These are phyloP conservation scores for Microplitis demolitor DNA, from an alignment of 1,140 invertebrate genomes.

Conservation along the genomic window DNA sequence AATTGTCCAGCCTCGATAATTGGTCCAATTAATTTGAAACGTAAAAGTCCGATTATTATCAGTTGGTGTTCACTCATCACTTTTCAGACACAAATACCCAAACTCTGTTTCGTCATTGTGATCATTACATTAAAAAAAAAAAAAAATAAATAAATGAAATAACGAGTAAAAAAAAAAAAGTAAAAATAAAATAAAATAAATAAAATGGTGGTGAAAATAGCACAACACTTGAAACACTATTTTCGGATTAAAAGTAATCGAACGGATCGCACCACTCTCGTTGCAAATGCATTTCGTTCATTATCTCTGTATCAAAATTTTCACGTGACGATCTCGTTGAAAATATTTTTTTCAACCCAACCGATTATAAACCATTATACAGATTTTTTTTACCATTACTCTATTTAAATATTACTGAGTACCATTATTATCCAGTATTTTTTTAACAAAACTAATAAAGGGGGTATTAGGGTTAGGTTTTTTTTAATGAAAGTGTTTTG, in stretches of 20 bases:
- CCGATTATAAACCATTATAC: neutral
- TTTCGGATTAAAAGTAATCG: conserved; percentile 17
- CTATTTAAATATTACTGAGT: too few species aligned
- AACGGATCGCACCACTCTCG: conserved; percentile 4
- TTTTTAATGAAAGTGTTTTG: too few species aligned
- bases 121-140: neutral
- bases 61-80: conserved; percentile 41
- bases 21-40: conserved; percentile 59
- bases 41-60: conserved; percentile 54
- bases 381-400: too few species aligned
- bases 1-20: conserved; percentile 56
- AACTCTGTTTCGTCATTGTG: neutral
- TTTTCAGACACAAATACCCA: neutral
- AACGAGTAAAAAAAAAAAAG: neutral
- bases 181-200: conserved; percentile 4
- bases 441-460: neutral
- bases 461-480: too few species aligned
- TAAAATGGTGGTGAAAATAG: neutral
- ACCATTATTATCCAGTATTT: too few species aligned
- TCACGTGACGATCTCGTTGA: conserved; percentile 34
- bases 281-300: conserved; percentile 12
- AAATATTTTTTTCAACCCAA: neutral
- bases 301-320: neutral
- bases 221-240: conserved; percentile 7
- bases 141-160: neutral